These are phyloP conservation scores for Tryphoninae sp. DNA, from an alignment of 2,888 invertebrate species.

Conservation along the genomic window DNA sequence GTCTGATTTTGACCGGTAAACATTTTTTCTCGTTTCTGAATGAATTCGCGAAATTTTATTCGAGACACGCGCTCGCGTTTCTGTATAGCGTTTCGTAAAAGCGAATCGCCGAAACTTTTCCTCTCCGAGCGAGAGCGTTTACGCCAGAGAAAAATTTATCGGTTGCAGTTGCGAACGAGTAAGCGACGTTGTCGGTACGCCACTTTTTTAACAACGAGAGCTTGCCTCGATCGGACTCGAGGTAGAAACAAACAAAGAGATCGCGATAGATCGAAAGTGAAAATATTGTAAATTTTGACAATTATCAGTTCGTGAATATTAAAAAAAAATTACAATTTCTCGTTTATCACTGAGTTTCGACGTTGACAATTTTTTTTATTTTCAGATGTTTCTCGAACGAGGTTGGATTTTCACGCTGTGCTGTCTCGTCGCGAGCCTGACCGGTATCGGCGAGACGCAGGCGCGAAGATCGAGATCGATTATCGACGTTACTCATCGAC, in stretches of 20 bases:
- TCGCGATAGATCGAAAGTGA: too few species aligned
- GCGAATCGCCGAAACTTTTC: slow-evolving; percentile 54
- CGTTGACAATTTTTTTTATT: slow-evolving; percentile 13
- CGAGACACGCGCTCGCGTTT: slow-evolving; percentile 12
- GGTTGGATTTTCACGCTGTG: slow-evolving; percentile 17
- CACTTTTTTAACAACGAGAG: neutral
- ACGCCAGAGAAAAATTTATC: slow-evolving; percentile 37
- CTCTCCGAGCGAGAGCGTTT: slow-evolving; percentile 45
- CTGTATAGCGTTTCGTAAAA: slow-evolving; percentile 35
- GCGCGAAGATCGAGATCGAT: slow-evolving; percentile 48
- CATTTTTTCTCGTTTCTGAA: neutral
- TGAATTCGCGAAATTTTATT: slow-evolving; percentile 22
- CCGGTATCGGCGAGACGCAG: neutral
- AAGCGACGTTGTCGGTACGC: slow-evolving; percentile 46
- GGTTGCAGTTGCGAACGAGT: slow-evolving; percentile 56
- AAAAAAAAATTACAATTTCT: neutral
- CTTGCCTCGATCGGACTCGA: neutral
- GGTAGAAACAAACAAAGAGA: neutral
- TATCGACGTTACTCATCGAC: slow-evolving; percentile 9
- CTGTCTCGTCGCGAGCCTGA: slow-evolving; percentile 20
- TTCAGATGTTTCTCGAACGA: slow-evolving; percentile 52
- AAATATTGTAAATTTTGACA: neutral
- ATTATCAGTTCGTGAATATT: neutral
- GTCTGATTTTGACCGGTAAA: neutral
- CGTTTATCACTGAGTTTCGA: too few species aligned